Conservation (phyloP, 37 sponge, comb jelly and placozoan species). For the Spongia lamella region DNA sequence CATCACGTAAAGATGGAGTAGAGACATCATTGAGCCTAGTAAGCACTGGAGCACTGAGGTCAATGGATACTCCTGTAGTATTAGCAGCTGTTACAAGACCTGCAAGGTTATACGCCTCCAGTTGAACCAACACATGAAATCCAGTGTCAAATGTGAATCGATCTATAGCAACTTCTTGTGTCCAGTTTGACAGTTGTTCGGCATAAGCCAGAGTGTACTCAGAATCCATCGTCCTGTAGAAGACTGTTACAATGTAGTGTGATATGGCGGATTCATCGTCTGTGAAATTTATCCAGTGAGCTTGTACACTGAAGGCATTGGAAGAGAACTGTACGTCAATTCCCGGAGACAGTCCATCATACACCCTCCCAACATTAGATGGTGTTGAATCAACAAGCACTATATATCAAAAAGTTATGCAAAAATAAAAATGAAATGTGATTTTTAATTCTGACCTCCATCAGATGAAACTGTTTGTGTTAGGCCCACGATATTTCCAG, state of each 20-base stretch:
- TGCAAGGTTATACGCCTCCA: conserved; percentile 56
- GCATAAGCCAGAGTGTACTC: background rate
- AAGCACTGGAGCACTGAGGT: conserved; percentile 62
- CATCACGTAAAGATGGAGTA: background rate
- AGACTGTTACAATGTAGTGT: conserved; percentile 47
- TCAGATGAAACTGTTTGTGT: conserved; percentile 39
- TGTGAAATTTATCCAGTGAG: conserved; percentile 58
- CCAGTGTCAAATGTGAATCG: conserved; percentile 59
- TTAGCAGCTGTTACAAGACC: conserved; percentile 23
- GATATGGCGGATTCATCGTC: conserved; percentile 75
- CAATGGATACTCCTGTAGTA: conserved; percentile 49
- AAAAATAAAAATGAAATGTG: no score
- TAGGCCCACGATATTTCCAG: conserved; percentile 53
- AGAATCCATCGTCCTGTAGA: background rate
- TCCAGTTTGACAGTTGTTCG: conserved; percentile 15
- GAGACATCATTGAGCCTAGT: conserved; percentile 20
- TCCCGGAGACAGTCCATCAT: conserved; percentile 27
- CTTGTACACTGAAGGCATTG: conserved; percentile 34
- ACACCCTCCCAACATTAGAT: conserved; percentile 52
- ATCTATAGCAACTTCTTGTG: background rate
- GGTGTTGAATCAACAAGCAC: conserved; percentile 70
- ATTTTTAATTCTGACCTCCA: conserved; percentile 57
- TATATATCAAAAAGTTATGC: conserved; percentile 7
- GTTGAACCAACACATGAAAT: conserved; percentile 30
- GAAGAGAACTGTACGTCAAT: conserved; percentile 40